Conservation (phyloP, 2,888 invertebrate species). For the Chaetoderma sp. region DNA sequence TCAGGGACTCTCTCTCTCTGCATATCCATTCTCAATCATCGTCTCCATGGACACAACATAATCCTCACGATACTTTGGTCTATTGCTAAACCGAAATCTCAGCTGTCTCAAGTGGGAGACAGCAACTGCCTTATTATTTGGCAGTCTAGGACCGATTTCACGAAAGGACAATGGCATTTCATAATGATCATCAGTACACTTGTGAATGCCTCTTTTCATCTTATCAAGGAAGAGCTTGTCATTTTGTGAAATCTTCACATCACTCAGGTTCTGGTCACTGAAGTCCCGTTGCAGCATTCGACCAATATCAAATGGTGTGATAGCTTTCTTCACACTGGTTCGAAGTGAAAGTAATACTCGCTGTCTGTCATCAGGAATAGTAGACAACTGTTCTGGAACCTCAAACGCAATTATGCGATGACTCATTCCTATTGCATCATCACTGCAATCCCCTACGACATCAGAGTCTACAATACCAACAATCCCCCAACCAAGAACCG, state of each 20-base stretch:
- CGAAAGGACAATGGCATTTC: slow-evolving; percentile 15
- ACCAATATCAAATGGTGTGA: not conserved
- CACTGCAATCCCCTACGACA: not conserved
- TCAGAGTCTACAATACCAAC: slow-evolving; percentile 19
- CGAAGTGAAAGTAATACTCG: not conserved
- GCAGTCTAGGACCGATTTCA: not conserved
- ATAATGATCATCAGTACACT: not conserved
- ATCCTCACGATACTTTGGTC: not conserved
- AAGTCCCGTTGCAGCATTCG: not conserved
- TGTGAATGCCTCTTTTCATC: not conserved
- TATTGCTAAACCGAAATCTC: not conserved
- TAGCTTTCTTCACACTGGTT: not conserved
- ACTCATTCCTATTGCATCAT: not conserved
- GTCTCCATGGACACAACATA: slow-evolving; percentile 19
- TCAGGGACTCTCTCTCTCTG: not conserved
- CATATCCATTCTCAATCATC: slow-evolving; percentile 1
- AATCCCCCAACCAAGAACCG: slow-evolving; percentile 34
- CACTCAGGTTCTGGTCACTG: not conserved
- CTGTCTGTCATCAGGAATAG: not conserved
- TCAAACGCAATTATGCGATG: slow-evolving; percentile 21
- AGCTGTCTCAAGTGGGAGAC: slow-evolving; percentile 1
- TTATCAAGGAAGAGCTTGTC: not conserved
- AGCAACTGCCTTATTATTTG: slow-evolving; percentile 22
- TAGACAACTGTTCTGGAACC: not conserved
- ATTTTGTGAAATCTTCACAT: not conserved